These are phyloP conservation scores for Xestia xanthographa DNA, from an alignment of 2,888 invertebrate species.

Conservation along the genomic window DNA sequence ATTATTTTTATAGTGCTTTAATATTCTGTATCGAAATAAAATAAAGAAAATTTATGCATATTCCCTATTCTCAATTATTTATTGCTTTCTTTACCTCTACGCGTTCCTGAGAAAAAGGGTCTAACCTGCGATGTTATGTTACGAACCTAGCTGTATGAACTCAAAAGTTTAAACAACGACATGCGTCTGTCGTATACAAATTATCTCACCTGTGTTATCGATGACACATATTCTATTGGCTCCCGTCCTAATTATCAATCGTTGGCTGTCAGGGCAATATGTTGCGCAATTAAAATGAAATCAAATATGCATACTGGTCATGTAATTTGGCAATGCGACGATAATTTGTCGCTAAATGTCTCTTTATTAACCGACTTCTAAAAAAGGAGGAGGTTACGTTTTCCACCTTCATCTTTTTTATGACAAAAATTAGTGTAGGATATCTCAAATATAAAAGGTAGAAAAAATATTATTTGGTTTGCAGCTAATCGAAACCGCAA, in stretches of 20 bases:
- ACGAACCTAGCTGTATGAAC: not conserved
- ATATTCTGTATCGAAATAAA: too few species aligned
- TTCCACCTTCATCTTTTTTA: not conserved
- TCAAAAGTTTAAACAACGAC: not conserved
- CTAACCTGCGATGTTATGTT: too few species aligned
- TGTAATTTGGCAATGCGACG: conserved; percentile 17
- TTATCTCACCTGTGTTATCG: conserved; percentile 24
- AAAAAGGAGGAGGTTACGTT: not conserved
- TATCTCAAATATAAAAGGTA: too few species aligned
- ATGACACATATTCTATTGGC: conserved; percentile 58
- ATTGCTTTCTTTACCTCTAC: too few species aligned
- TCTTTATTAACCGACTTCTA: not conserved
- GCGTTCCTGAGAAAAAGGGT: too few species aligned
- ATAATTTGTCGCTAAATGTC: conserved; percentile 9
- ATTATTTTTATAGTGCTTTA: too few species aligned
- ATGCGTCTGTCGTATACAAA: conserved; percentile 23
- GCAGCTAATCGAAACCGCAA: not conserved
- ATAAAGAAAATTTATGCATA: too few species aligned
- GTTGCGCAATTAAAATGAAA: conserved; percentile 48
- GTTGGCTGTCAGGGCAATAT: conserved; percentile 30
- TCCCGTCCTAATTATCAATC: conserved; percentile 51
- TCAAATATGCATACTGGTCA: conserved; percentile 20
- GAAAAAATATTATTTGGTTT: not conserved
- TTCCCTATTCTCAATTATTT: too few species aligned
- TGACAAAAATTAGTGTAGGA: too few species aligned